Conservation (phyloP, 2,888 invertebrate species). For the Mystacides longicornis region DNA sequence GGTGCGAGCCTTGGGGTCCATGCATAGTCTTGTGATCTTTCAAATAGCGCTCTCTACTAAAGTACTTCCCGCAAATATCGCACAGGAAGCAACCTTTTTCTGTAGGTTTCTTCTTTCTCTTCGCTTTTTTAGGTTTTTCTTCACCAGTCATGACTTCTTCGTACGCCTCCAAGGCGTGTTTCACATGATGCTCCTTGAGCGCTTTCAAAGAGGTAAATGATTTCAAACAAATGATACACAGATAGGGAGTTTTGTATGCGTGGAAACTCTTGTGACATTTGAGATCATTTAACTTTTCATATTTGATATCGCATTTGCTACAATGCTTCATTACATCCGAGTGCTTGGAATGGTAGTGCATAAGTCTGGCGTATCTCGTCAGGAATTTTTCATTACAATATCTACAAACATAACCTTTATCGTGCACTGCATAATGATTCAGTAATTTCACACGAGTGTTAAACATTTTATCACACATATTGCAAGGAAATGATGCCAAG, state of each 20-base stretch:
- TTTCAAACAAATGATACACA: background rate
- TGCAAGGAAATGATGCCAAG: background rate
- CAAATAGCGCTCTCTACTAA: background rate
- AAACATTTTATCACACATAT: background rate
- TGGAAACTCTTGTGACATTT: background rate
- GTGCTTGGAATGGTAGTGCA: background rate
- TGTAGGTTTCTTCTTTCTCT: background rate
- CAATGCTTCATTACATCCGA: background rate
- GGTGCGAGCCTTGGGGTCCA: background rate
- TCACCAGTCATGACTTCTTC: background rate
- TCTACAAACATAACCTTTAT: background rate
- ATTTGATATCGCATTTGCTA: background rate
- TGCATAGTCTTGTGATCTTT: background rate
- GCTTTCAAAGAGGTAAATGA: background rate
- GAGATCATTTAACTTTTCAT: background rate
- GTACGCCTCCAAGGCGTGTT: background rate
- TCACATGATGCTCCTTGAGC: background rate
- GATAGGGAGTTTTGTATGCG: background rate
- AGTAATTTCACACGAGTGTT: background rate
- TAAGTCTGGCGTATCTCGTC: background rate
- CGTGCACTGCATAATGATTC: background rate
- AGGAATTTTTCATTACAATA: background rate
- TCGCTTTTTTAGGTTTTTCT: background rate
- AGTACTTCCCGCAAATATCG: background rate
- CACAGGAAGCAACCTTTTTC: background rate